These are phyloP conservation scores for Magallana ariakensis DNA, from an alignment of 1,140 invertebrate species.

Conservation along the genomic window DNA sequence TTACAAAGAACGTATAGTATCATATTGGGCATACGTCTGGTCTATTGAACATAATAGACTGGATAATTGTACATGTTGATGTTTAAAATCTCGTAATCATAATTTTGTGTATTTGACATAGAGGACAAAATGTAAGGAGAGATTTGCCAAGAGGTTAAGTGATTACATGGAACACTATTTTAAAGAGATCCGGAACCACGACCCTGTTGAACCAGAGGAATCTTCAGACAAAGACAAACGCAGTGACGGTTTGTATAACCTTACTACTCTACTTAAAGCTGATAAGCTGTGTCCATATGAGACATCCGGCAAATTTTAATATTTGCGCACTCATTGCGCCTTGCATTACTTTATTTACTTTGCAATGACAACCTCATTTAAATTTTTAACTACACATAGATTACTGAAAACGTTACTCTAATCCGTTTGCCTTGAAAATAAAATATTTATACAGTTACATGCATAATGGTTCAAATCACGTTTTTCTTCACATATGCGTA, in stretches of 20 bases:
- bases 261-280: not conserved
- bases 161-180: conserved; percentile 2
- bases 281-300: too few species aligned
- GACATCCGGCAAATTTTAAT: too few species aligned
- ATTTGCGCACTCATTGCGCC: too few species aligned
- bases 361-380: too few species aligned
- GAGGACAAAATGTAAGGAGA: not conserved
- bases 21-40: not conserved
- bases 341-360: too few species aligned
- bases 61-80: not conserved
- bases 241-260: not conserved
- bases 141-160: conserved; percentile 23
- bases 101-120: not conserved
- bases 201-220: not conserved
- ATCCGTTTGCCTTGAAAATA: too few species aligned
- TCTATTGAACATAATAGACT: not conserved
- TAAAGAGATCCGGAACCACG: conserved; percentile 1
- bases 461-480: too few species aligned
- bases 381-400: too few species aligned
- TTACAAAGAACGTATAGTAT: not conserved
- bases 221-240: not conserved
- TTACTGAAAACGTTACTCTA: too few species aligned
- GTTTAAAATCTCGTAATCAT: not conserved
- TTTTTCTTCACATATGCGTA: too few species aligned
- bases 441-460: too few species aligned